Evolutionary conservation across 2,888 invertebrate species (phyloP).

Genomic region (Gortyna flavago): DNA sequence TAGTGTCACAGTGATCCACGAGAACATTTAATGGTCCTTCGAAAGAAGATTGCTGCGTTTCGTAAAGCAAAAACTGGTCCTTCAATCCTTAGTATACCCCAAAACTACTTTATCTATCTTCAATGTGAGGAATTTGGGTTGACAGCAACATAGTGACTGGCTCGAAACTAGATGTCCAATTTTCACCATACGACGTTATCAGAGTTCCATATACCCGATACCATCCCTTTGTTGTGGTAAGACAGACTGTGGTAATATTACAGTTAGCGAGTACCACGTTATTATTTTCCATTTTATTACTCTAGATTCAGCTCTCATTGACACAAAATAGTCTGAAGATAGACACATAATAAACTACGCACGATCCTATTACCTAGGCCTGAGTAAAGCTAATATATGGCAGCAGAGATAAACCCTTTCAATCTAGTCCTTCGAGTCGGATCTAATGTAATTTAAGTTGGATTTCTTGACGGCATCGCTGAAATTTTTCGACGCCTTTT

Average conservation of each 20-base stretch:
- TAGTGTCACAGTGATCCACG: not conserved
- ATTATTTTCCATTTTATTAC: conserved; percentile 9
- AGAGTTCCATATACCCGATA: conserved; percentile 20
- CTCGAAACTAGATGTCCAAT: conserved; percentile 38
- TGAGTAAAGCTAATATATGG: conserved; percentile 65
- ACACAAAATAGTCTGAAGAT: conserved; percentile 38
- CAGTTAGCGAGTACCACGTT: not conserved
- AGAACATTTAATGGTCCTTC: not conserved
- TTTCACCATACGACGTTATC: conserved; percentile 32
- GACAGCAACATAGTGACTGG: conserved; percentile 24
- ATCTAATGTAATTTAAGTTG: conserved; percentile 65
- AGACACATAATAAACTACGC: conserved; percentile 50
- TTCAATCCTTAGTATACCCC: not conserved
- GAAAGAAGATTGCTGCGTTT: not conserved
- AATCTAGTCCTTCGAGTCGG: conserved; percentile 59
- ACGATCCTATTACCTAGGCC: conserved; percentile 54
- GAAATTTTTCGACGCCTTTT: conserved; percentile 29
- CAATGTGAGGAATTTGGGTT: conserved; percentile 18
- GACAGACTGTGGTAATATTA: conserved; percentile 32
- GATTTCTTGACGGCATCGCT: conserved; percentile 47
- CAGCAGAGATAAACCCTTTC: conserved; percentile 61
- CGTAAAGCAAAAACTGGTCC: not conserved
- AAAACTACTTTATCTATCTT: conserved; percentile 1
- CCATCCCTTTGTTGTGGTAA: conserved; percentile 50
- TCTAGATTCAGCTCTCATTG: conserved; percentile 22